These are phyloP conservation scores for Thymelicus acteon DNA, from an alignment of 2,888 invertebrate species.

Conservation along the genomic window DNA sequence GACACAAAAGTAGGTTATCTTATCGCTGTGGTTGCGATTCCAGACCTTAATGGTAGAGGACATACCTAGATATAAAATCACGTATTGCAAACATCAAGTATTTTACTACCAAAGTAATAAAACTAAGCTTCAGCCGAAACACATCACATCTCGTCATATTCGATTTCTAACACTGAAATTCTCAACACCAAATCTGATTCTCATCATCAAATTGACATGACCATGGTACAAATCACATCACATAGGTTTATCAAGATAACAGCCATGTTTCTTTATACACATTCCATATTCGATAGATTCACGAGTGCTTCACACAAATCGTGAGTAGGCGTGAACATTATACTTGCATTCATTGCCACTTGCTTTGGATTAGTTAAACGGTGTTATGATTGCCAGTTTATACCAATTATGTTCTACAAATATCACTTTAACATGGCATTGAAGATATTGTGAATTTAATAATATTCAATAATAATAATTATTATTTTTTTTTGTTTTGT, in stretches of 20 bases:
- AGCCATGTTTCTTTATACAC: neutral
- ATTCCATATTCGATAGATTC: slow-evolving; percentile 21
- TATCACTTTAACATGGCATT: neutral
- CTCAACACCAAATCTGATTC: neutral
- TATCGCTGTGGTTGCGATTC: no score
- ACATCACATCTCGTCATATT: no score
- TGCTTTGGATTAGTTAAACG: slow-evolving; percentile 43
- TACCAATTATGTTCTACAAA: slow-evolving; percentile 3
- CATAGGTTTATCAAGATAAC: neutral
- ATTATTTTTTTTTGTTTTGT: no score
- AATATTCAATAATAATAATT: no score
- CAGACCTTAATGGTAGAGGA: no score
- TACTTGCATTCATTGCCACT: slow-evolving; percentile 54
- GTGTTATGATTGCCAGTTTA: slow-evolving; percentile 37
- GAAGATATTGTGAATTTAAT: no score
- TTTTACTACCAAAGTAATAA: no score
- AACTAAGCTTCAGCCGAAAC: no score
- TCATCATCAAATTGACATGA: neutral
- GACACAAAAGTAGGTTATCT: no score
- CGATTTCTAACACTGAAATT: neutral
- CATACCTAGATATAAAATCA: no score
- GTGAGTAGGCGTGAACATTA: slow-evolving; percentile 51
- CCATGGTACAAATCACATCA: neutral
- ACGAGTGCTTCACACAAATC: slow-evolving; percentile 42
- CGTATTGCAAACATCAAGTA: no score